Evolutionary conservation across 1,140 invertebrate species (phyloP).

Genomic region (Drosophila prosaltans): DNA sequence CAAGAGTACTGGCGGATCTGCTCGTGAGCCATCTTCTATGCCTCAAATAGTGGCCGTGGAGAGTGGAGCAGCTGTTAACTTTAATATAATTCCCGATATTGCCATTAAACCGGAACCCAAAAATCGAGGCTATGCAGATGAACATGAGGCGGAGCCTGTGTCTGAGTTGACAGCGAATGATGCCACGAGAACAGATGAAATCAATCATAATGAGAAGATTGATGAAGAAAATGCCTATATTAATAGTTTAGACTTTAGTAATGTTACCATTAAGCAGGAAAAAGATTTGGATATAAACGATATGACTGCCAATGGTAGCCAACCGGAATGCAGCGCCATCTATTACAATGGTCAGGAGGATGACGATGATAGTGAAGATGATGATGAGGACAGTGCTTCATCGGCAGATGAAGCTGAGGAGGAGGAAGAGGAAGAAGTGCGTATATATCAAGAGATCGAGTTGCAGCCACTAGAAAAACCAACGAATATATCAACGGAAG

Average conservation of each 20-base stretch:
- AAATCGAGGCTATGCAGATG: constrained; percentile 61
- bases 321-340: constrained; percentile 6
- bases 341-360: constrained; percentile 46
- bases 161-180: background rate
- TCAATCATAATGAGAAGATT: constrained; percentile 59
- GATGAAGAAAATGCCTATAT: constrained; percentile 64
- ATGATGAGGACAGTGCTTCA: constrained; percentile 54
- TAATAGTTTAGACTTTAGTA: constrained; percentile 61
- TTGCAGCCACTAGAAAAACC: constrained; percentile 43
- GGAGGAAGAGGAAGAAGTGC: constrained; percentile 56
- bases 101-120: constrained; percentile 69
- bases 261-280: constrained; percentile 71
- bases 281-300: constrained; percentile 63
- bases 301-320: constrained; percentile 32
- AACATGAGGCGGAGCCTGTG: constrained; percentile 11
- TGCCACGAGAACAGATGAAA: constrained; percentile 23
- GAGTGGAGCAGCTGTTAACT: constrained; percentile 46
- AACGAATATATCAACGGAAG: background rate
- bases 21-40: constrained; percentile 14
- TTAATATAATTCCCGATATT: constrained; percentile 32
- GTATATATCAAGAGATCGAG: constrained; percentile 74
- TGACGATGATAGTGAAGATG: constrained; percentile 35
- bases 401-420: constrained; percentile 69
- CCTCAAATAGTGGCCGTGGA: constrained; percentile 65
- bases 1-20: constrained; percentile 53